Evolutionary conservation across 2,113 vertebrate genomes (phyloP).

Genomic region (Noturus placidus): DNA sequence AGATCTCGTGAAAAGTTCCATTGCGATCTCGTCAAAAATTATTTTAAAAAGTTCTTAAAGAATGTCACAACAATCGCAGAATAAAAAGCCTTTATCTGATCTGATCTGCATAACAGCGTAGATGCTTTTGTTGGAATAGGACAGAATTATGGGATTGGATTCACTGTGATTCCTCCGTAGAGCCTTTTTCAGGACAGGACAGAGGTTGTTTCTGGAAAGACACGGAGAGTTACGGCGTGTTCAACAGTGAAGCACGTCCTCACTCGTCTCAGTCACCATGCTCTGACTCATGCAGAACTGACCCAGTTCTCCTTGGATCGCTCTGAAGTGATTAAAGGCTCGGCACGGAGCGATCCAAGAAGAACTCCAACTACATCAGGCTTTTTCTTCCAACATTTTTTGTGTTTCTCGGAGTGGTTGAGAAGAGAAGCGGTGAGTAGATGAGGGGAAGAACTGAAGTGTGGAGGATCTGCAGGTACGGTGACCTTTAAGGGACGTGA

Average conservation of each 20-base stretch:
- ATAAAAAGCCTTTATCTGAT: no score
- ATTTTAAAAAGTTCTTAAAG: no score
- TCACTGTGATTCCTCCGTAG: neutral
- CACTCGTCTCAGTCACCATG: neutral
- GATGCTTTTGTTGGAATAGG: no score
- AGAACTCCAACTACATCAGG: neutral
- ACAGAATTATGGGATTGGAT: neutral
- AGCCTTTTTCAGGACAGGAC: neutral
- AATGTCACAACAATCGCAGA: no score
- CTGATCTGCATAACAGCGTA: no score
- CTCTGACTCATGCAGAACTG: conserved; percentile 13
- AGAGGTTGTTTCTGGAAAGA: neutral
- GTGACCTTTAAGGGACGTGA: neutral
- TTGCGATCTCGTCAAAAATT: no score
- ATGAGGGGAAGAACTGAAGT: neutral
- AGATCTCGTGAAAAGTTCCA: no score
- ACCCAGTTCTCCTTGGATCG: neutral
- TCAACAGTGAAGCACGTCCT: neutral
- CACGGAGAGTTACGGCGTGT: neutral
- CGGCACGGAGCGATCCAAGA: neutral
- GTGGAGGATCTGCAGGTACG: neutral
- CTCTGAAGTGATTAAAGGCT: neutral
- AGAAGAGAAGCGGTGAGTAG: neutral
- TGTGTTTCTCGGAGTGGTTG: neutral
- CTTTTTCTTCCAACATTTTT: neutral